Conservation (phyloP, 2,888 invertebrate genomes). For the Dexiosoma caninum region DNA sequence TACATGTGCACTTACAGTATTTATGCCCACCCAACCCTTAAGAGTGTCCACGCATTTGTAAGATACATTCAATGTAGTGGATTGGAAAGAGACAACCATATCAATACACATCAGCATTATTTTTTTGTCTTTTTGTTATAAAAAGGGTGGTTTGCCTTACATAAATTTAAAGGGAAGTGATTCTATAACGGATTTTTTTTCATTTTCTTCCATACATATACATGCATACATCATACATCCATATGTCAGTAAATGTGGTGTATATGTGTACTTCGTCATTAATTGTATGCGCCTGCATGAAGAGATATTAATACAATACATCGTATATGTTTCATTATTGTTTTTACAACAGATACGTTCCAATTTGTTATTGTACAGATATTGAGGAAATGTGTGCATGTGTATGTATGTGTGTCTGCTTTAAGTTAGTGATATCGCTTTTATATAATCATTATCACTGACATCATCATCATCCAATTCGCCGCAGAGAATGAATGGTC, state of each 20-base stretch:
- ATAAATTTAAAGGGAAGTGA: slow-evolving; percentile 44
- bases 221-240: background rate
- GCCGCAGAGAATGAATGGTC: slow-evolving; percentile 11
- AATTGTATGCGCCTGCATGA: background rate
- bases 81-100: slow-evolving; percentile 51
- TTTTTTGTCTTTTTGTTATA: background rate
- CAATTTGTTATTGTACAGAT: slow-evolving; percentile 10
- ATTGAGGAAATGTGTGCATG: background rate
- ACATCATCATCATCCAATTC: background rate
- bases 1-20: background rate
- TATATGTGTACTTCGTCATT: background rate
- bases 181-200: slow-evolving; percentile 50
- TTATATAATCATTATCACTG: slow-evolving; percentile 47
- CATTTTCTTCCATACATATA: too few relatives aligned
- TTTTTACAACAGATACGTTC: slow-evolving; percentile 21
- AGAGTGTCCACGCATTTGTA: background rate
- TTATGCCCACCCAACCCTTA: slow-evolving; percentile 39
- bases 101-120: background rate
- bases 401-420: slow-evolving; percentile 10
- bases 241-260: background rate
- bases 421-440: slow-evolving; percentile 61
- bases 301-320: slow-evolving; percentile 57
- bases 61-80: background rate
- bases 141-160: slow-evolving; percentile 49
- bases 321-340: slow-evolving; percentile 51